Base-by-base conservation (phyloP, 2,113 vertebrate genomes). In the Trinectes maculatus region DNA sequence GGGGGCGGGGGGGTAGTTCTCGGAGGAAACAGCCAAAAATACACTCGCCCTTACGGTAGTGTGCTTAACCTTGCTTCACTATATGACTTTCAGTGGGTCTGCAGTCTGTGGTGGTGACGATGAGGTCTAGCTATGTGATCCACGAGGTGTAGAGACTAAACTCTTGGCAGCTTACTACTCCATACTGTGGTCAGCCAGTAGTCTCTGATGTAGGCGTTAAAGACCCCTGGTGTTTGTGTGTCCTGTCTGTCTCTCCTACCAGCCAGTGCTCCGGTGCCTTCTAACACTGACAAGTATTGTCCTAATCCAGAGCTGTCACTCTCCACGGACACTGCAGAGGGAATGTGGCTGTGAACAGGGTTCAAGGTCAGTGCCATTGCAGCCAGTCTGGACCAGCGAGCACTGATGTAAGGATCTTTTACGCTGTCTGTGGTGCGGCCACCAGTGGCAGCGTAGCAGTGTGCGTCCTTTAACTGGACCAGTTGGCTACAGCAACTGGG, bases 211-310 rank as follows among this genome's bases (percentile, higher is more conserved):
- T 56, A 59, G 61, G 77, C 80, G 73, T 75, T 77, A 67, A 82
- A 86, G 77, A 81, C 66, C 80, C 80, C 72, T 77, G 85, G 73
- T 86, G 76, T 80, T n/a, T 68, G 74, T 86, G 79, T 77, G 85
- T 90, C 83, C 83, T 84, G 86, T 90, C 81, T 80, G 83, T 88
- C 79, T 87, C 81, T 84, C 71, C 82, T 75, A 89, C 86, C 90
- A 90, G 90, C 90, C 83, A 71, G 86, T 76, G 87, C 85, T 91
- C 85, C 85, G 85, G 86, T 91, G 90, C 90, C 90, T 91, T 91
- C 74, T 83, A 90, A 87, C 86, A 88, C 88, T 88, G 88, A 91
- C 88, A 86, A 86, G 87, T 89, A 91, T 90, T 90, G 87, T 90
- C 86, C 87, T 56, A 65, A 86, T 82, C 80, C 85, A 70, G 85